These are phyloP conservation scores for Drosophila leonis DNA, from an alignment of 2,888 invertebrate genomes.

Conservation along the genomic window DNA sequence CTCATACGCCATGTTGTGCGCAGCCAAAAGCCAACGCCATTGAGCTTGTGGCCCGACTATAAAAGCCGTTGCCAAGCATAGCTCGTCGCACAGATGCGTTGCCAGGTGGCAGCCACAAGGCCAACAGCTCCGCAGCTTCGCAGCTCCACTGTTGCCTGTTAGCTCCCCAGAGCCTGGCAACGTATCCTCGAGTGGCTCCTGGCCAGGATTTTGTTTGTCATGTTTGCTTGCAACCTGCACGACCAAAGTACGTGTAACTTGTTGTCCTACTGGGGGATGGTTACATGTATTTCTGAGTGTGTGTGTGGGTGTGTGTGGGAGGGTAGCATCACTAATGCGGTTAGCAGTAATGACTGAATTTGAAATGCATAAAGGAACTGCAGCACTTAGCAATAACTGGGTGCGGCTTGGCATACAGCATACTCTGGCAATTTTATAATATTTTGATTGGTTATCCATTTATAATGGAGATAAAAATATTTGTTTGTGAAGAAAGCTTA, in stretches of 20 bases:
- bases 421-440: conserved; percentile 22
- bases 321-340: conserved; percentile 49
- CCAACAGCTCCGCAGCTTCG: conserved; percentile 30
- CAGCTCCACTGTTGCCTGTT: background rate
- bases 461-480: background rate
- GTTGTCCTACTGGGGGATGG: conserved; percentile 3
- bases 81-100: conserved; percentile 71
- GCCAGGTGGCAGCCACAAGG: conserved; percentile 71
- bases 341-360: conserved; percentile 63
- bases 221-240: conserved; percentile 35
- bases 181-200: conserved; percentile 64
- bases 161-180: conserved; percentile 32
- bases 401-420: conserved; percentile 3
- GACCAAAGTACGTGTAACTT: conserved; percentile 26
- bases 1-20: conserved; percentile 79
- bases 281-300: background rate
- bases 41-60: conserved; percentile 54
- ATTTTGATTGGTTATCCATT: conserved; percentile 31
- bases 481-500: too few relatives aligned
- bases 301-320: background rate
- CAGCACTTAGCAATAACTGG: conserved; percentile 51
- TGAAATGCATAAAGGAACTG: conserved; percentile 54
- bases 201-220: conserved; percentile 46
- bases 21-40: conserved; percentile 52
- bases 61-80: conserved; percentile 76